Evolutionary conservation across 35 echinoderm and acorn worm genomes (phyloP).

Genomic region (Antedon bifida): DNA sequence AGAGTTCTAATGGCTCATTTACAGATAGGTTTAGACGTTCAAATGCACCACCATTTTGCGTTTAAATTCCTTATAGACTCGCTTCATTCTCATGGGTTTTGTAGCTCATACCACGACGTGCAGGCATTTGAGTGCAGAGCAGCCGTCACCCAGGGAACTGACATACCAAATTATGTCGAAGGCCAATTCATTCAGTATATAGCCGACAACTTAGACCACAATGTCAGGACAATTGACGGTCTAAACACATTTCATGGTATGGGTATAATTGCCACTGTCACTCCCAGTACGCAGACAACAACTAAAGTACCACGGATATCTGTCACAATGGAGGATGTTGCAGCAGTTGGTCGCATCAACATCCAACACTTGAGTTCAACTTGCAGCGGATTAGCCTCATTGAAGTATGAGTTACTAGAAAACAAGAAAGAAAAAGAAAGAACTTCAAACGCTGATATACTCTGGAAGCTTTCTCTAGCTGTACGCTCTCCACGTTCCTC

Average conservation of each 20-base stretch:
- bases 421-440: conserved; percentile 8
- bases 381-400: neutral
- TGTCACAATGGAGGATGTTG: conserved; percentile 3
- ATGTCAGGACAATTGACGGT: conserved; percentile 37
- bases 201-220: conserved; percentile 70
- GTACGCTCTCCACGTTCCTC: neutral
- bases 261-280: conserved; percentile 40
- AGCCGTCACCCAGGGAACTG: conserved; percentile 21
- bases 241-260: conserved; percentile 54
- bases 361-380: neutral
- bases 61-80: conserved; percentile 32
- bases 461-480: conserved; percentile 18
- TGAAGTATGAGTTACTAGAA: neutral
- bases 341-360: neutral
- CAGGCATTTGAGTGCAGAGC: conserved; percentile 26
- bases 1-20: neutral
- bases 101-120: conserved; percentile 13
- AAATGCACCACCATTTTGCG: conserved; percentile 15
- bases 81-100: conserved; percentile 26
- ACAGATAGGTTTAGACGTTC: neutral
- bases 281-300: neutral
- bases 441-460: conserved; percentile 5
- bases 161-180: neutral
- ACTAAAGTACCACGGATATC: conserved; percentile 8
- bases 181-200: conserved; percentile 25